Conservation (phyloP, 2,113 vertebrate species). For the Oxygymnocypris stewartii region DNA sequence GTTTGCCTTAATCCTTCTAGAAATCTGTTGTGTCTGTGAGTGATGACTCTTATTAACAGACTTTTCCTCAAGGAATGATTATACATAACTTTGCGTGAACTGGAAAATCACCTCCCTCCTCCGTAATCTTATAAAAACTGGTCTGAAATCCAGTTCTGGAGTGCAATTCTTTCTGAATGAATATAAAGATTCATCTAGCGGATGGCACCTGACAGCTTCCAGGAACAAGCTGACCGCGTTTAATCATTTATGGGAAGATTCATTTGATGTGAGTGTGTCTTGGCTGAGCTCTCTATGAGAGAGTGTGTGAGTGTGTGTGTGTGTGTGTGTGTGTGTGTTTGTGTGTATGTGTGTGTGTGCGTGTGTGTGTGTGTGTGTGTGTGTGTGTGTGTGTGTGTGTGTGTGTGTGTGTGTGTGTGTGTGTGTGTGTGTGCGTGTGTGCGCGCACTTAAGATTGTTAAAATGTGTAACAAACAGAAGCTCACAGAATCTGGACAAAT, state of each 20-base stretch:
- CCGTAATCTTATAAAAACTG: neutral
- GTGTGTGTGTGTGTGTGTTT: neutral
- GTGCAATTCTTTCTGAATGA: neutral
- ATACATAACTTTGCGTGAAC: neutral
- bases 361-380: too few relatives aligned
- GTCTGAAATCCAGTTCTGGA: neutral
- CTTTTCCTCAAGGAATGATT: neutral
- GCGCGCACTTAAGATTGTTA: neutral
- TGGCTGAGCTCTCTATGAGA: neutral
- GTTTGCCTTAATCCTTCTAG: slow-evolving; percentile 32
- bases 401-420: too few relatives aligned
- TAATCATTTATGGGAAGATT: slow-evolving; percentile 5
- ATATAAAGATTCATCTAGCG: slow-evolving; percentile 7
- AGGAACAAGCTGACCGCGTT: neutral
- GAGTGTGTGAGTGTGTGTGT: neutral
- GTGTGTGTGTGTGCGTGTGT: neutral
- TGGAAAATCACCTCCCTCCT: neutral
- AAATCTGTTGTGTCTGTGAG: slow-evolving; percentile 9
- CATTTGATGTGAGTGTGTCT: neutral
- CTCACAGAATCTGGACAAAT: neutral
- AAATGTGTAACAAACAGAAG: slow-evolving; percentile 26
- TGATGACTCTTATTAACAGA: neutral
- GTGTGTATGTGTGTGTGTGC: too few relatives aligned
- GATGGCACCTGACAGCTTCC: neutral
- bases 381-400: too few relatives aligned